Base-by-base conservation (phyloP, 2,888 invertebrate species). In the Xiphydria camelus region DNA sequence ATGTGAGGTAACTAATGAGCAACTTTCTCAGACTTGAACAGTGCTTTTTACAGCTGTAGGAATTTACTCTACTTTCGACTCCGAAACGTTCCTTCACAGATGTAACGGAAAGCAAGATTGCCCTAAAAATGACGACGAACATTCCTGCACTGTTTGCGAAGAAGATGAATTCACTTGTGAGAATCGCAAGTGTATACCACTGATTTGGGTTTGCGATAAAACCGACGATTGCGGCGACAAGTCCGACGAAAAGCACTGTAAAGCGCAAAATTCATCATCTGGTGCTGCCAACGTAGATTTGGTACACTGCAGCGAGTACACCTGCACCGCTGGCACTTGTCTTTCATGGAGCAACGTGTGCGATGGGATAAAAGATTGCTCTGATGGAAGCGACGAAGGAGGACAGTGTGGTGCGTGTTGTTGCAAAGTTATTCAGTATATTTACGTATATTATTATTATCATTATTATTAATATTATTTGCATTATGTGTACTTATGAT, bases 101-200 rank as follows among this genome's bases (percentile, higher is more conserved):
- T 88, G 88, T 65, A 82, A 88, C 64, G 80, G 81, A 9, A 81
- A 79, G 4, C 64, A 79, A 0, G 89, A 91, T 47, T 91, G 91
- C 61, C 86, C 87, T 0, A 79, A 82, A 1, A 83, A 82, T 2
- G 88, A 89, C 46, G 91, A 91, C 56, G 91, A 91, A 64, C 68
- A 72, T 1, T 77, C 77, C 18, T 88, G 87, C 57, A 76, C 67
- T 0, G 70, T 65, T 3, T 86, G 86, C 57, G 61, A 66, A 0
- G 44, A 40, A 18, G 45, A 61, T 2, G 70, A 80, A 61, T 86
- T 83, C 62, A 66, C 77, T 51, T 85, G 87, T 71, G 59, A 69
- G 15, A 80, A 86, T 75, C 77, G 78, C 38, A 79, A 76, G 33
- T 83, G 91, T 57, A 80, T 91, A 22, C 77, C 81, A 0, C 59